Evolutionary conservation across 92 coral and sea anemone species (phyloP).

Genomic region (Zoanthus sociatus): DNA sequence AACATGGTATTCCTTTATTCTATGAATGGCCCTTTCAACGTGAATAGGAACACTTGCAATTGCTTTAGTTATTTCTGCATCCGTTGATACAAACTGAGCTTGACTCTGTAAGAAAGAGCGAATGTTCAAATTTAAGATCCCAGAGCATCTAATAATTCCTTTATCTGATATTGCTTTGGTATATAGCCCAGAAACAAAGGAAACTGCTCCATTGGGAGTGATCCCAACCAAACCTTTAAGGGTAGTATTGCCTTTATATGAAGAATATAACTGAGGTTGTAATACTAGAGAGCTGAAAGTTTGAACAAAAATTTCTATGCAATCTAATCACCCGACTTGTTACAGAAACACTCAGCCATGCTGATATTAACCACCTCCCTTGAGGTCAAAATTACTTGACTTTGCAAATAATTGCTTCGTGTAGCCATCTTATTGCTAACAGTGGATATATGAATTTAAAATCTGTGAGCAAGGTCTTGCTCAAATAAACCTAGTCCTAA

Average conservation of each 20-base stretch:
- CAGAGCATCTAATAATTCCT: slow-evolving; percentile 72
- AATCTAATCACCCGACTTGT: slow-evolving; percentile 69
- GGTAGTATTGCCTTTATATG: slow-evolving; percentile 71
- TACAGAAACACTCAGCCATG: slow-evolving; percentile 59
- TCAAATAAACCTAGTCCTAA: slow-evolving; percentile 62
- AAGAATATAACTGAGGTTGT: slow-evolving; percentile 69
- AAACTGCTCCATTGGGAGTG: slow-evolving; percentile 67
- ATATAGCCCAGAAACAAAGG: slow-evolving; percentile 64
- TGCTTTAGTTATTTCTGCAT: slow-evolving; percentile 53
- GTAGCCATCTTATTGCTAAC: slow-evolving; percentile 65
- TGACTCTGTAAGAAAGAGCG: slow-evolving; percentile 67
- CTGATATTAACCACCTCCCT: slow-evolving; percentile 47
- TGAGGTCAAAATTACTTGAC: slow-evolving; percentile 64
- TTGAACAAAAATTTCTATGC: slow-evolving; percentile 71
- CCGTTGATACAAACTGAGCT: slow-evolving; percentile 52
- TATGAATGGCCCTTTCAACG: slow-evolving; percentile 69
- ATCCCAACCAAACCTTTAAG: slow-evolving; percentile 67
- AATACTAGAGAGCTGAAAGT: slow-evolving; percentile 61
- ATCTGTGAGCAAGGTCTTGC: slow-evolving; percentile 70
- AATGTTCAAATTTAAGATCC: slow-evolving; percentile 63
- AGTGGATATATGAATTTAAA: slow-evolving; percentile 60
- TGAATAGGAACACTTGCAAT: slow-evolving; percentile 69
- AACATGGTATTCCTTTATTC: slow-evolving; percentile 69
- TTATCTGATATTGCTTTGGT: slow-evolving; percentile 60
- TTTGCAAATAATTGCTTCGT: slow-evolving; percentile 19